A percentile compares a stretch with the other conserved stretches of the same genome.
These are phyloP conservation scores for Chinchilla lanigera DNA, from an alignment of 2,113 vertebrate genomes.

Conservation along the genomic window DNA sequence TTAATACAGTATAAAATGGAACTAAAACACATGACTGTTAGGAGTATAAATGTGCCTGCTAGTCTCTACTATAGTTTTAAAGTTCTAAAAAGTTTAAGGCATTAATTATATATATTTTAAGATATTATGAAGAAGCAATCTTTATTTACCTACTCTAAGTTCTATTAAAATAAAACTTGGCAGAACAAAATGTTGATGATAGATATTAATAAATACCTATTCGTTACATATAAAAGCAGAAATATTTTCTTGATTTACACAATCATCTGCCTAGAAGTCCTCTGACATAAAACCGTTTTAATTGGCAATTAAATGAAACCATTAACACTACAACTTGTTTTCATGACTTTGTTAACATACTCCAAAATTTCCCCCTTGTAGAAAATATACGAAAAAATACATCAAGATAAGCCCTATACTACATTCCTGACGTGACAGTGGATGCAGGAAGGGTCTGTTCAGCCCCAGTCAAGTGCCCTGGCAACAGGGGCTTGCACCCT, in stretches of 20 bases:
- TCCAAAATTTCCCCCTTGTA: neutral
- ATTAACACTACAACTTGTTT: neutral
- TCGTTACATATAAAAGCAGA: conserved; percentile 44
- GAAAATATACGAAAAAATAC: neutral
- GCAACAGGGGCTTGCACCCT: neutral
- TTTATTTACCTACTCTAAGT: neutral
- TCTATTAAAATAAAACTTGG: neutral
- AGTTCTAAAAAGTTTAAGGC: neutral
- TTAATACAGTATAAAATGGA: neutral
- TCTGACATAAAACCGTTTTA: neutral
- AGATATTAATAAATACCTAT: neutral
- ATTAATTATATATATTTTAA: neutral
- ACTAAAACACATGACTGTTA: neutral
- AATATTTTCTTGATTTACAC: conserved; percentile 12
- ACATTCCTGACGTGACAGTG: neutral
- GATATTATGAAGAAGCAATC: neutral
- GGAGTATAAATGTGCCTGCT: neutral
- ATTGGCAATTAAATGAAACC: conserved; percentile 17
- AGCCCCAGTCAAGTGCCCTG: too few relatives aligned
- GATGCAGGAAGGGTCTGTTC: neutral
- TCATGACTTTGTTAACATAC: neutral
- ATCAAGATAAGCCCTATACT: neutral
- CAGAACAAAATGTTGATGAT: neutral
- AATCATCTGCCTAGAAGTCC: neutral
- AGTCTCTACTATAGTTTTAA: neutral